A percentile compares a stretch with the other conserved stretches of the same genome.
Evolutionary conservation across 30 jellyfish, hydroid and myxozoan species (phyloP).

Genomic region (Aurelia aurita): DNA sequence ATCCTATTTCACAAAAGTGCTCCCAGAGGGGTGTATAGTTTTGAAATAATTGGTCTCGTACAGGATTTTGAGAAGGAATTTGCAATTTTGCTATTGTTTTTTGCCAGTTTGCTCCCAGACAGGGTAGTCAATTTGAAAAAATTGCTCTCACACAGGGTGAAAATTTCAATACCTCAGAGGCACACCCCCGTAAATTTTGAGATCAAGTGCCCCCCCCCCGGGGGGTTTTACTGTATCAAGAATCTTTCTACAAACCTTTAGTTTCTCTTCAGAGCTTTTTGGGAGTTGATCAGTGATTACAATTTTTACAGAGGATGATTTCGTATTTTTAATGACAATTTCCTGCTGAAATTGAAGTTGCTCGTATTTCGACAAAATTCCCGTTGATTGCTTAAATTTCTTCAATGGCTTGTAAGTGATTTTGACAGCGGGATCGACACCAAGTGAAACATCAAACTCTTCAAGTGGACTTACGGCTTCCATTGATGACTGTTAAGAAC

Average conservation of each 20-base stretch:
- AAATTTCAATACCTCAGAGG: no score
- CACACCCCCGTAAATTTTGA: no score
- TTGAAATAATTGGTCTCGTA: no score
- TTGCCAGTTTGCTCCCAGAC: no score
- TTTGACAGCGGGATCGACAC: constrained; percentile 93
- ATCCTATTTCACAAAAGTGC: no score
- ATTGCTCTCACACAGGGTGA: no score
- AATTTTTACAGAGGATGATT: constrained; percentile 57
- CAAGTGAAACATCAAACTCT: constrained; percentile 90
- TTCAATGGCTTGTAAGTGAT: constrained; percentile 89
- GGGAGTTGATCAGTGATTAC: constrained; percentile 84
- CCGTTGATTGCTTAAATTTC: constrained; percentile 74
- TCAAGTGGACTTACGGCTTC: constrained; percentile 92
- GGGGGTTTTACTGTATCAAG: no score
- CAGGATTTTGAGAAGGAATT: no score
- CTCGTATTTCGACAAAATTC: constrained; percentile 61
- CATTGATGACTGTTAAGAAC: constrained; percentile 64
- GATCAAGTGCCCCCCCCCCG: no score
- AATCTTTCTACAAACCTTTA: constrained; percentile 57
- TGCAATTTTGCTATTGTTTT: no score
- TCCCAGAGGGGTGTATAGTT: no score
- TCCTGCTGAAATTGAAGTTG: constrained; percentile 70
- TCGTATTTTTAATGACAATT: constrained; percentile 81
- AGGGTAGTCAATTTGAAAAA: no score
- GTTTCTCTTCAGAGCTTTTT: constrained; percentile 74